A percentile compares a stretch with the other conserved stretches of the same genome.
These are phyloP conservation scores for Saxicola maurus DNA, from an alignment of 2,797 vertebrate genomes.

Conservation along the genomic window DNA sequence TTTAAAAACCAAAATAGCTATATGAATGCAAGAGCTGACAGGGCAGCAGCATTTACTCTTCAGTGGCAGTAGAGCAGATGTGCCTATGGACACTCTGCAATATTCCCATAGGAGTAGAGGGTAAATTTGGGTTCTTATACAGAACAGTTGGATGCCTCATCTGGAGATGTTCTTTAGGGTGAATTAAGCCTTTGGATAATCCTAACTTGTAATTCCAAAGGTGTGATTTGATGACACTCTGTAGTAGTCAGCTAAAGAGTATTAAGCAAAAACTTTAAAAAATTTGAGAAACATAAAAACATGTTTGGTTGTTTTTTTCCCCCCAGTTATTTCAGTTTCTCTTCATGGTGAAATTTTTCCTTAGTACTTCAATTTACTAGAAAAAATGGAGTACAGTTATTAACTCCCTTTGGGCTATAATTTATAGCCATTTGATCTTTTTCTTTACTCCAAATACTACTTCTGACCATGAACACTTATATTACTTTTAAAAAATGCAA, in stretches of 20 bases:
- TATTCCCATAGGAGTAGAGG: background rate
- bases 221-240: background rate
- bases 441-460: background rate
- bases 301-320: background rate
- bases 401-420: background rate
- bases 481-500: background rate
- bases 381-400: background rate
- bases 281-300: background rate
- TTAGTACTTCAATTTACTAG: background rate
- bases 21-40: background rate
- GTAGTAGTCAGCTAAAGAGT: background rate
- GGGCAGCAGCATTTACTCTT: background rate
- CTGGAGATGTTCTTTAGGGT: background rate
- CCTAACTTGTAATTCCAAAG: background rate
- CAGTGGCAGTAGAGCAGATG: background rate
- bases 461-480: background rate
- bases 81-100: background rate
- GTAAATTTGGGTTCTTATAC: background rate
- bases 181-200: background rate
- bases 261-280: background rate
- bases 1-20: background rate
- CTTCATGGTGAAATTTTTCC: background rate
- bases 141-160: background rate
- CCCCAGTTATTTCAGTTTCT: background rate
- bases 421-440: background rate